These are phyloP conservation scores for Psammodynastes pulverulentus DNA, from an alignment of 2,113 vertebrate genomes.

Conservation along the genomic window DNA sequence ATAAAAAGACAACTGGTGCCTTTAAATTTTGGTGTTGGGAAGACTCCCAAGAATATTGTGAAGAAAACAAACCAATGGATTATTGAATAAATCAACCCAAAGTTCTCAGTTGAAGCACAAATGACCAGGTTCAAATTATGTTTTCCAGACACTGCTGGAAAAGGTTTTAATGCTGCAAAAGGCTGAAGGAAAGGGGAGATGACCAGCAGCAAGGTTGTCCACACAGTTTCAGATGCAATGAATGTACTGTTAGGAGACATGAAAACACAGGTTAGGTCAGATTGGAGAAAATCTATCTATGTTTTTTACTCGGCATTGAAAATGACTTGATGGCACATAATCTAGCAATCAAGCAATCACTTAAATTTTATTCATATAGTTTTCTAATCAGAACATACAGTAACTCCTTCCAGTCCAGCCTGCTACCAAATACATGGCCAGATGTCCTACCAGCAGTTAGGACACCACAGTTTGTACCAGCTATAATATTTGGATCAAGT, in stretches of 20 bases:
- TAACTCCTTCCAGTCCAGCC: not conserved
- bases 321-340: too few relatives aligned
- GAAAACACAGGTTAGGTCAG: not conserved
- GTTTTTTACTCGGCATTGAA: not conserved
- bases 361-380: not conserved
- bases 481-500: not conserved
- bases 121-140: not conserved
- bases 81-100: not conserved
- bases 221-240: not conserved
- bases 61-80: not conserved
- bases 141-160: not conserved
- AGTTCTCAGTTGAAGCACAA: not conserved
- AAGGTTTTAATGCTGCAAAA: not conserved
- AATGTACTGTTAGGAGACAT: not conserved
- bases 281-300: not conserved
- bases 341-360: too few relatives aligned
- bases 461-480: not conserved
- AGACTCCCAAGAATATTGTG: not conserved
- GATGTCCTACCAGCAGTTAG: not conserved
- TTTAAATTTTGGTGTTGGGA: not conserved
- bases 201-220: not conserved
- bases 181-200: not conserved
- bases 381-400: not conserved
- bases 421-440: not conserved
- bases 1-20: not conserved